A percentile compares a stretch with the other conserved stretches of the same genome.
Conservation (phyloP, 23 tunicate genomes). For the Ciona savignyi region DNA sequence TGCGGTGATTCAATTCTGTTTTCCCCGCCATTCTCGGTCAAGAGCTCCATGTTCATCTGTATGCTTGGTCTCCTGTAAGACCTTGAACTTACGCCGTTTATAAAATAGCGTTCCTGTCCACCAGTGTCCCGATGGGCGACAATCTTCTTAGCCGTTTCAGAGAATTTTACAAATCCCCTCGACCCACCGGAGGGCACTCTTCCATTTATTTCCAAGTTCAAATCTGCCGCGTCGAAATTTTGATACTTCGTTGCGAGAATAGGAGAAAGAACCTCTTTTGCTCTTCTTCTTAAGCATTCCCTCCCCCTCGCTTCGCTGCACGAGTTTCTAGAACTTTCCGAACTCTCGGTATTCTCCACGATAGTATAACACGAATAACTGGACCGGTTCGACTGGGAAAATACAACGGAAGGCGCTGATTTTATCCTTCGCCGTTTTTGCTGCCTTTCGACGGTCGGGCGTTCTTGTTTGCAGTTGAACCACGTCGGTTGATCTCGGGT, state of each 20-base stretch:
- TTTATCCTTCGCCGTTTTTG: neutral
- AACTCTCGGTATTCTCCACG: neutral
- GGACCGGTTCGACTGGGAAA: slow-evolving; percentile 1
- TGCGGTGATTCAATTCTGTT: neutral
- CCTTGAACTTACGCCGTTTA: slow-evolving; percentile 39
- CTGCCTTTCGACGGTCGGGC: slow-evolving; percentile 6
- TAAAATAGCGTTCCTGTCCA: slow-evolving; percentile 6
- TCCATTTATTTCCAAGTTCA: neutral
- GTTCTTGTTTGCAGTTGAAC: slow-evolving; percentile 43
- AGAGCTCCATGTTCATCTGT: slow-evolving; percentile 9
- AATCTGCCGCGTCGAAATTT: slow-evolving; percentile 34
- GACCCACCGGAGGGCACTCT: neutral
- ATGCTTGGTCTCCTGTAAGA: slow-evolving; percentile 52
- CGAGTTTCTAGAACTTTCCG: neutral
- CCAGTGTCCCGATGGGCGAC: neutral
- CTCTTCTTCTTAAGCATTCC: slow-evolving; percentile 41
- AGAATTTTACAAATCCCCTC: neutral
- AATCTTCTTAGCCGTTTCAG: slow-evolving; percentile 6
- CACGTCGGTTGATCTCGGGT: slow-evolving; percentile 78
- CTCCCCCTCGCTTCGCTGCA: slow-evolving; percentile 20
- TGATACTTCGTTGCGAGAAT: slow-evolving; percentile 19
- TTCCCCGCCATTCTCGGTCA: neutral
- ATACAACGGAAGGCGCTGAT: slow-evolving; percentile 3
- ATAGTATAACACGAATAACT: neutral
- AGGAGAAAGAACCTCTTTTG: slow-evolving; percentile 11